Conservation (phyloP, 2,888 invertebrate species). For the Slavum lentiscoides region DNA sequence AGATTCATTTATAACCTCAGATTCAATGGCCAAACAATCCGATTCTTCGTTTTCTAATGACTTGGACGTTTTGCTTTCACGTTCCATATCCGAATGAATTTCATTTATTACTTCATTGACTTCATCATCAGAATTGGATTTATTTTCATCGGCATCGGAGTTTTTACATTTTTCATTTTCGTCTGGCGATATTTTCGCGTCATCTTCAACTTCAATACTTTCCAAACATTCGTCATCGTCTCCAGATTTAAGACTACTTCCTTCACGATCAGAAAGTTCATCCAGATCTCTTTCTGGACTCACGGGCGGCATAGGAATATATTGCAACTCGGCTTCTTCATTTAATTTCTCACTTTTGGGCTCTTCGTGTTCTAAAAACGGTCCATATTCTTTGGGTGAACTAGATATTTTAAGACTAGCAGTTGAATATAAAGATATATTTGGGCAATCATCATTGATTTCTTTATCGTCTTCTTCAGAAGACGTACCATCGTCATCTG, state of each 20-base stretch:
- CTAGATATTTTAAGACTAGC: constrained; percentile 74
- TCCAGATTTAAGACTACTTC: constrained; percentile 27
- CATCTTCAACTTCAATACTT: constrained; percentile 8
- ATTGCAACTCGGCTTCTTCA: constrained; percentile 47
- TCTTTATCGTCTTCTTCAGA: constrained; percentile 63
- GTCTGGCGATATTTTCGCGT: neutral
- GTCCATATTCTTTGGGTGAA: constrained; percentile 57
- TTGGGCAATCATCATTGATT: constrained; percentile 68
- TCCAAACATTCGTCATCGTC: constrained; percentile 2
- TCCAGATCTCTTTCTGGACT: constrained; percentile 21
- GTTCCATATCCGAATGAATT: constrained; percentile 29
- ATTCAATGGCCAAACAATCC: constrained; percentile 5
- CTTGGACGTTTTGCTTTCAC: neutral
- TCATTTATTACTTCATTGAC: constrained; percentile 32
- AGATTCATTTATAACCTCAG: constrained; percentile 1
- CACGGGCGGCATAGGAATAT: constrained; percentile 49
- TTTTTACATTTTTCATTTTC: constrained; percentile 14
- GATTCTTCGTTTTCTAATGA: neutral
- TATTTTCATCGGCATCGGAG: constrained; percentile 14
- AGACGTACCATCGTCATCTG: constrained; percentile 28
- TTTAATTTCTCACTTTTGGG: constrained; percentile 26
- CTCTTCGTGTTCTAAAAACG: constrained; percentile 38
- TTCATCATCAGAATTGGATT: constrained; percentile 17
- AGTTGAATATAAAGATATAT: constrained; percentile 82
- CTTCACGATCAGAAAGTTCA: neutral